phyloP scores from a whole-genome alignment of 2,797 vertebrate species.

The Pipistrellus kuhlii region DNA sequence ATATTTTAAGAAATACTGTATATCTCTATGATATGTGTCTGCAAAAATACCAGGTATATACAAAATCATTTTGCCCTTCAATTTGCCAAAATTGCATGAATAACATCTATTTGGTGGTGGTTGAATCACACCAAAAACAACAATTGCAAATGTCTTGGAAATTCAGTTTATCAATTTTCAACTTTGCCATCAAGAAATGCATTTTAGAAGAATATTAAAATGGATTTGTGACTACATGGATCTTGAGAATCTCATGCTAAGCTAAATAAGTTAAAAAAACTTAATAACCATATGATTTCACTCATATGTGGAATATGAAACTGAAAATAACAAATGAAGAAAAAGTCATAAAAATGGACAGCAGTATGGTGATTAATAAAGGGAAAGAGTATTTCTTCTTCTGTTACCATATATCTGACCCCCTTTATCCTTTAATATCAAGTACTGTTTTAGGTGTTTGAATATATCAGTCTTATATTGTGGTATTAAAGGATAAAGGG shows the following conservation, averaged over 20 bases:
- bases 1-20: background rate
- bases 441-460: too few relatives aligned
- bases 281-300: background rate
- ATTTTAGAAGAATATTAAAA: background rate
- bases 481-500: background rate
- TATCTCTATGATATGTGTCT: background rate
- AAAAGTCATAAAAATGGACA: background rate
- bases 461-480: background rate
- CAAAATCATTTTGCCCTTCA: background rate
- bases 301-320: background rate
- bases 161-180: background rate
- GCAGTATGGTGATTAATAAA: background rate
- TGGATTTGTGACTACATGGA: background rate
- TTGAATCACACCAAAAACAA: background rate
- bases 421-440: too few relatives aligned
- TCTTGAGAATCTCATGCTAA: background rate
- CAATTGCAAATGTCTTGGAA: background rate
- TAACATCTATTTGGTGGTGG: background rate
- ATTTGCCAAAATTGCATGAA: background rate
- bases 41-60: background rate
- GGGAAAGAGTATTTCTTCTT: background rate
- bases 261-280: background rate
- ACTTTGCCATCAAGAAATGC: background rate
- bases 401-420: too few relatives aligned
- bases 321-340: background rate